Evolutionary conservation across 2,888 invertebrate genomes (phyloP).

Genomic region (Dascillus cervinus): DNA sequence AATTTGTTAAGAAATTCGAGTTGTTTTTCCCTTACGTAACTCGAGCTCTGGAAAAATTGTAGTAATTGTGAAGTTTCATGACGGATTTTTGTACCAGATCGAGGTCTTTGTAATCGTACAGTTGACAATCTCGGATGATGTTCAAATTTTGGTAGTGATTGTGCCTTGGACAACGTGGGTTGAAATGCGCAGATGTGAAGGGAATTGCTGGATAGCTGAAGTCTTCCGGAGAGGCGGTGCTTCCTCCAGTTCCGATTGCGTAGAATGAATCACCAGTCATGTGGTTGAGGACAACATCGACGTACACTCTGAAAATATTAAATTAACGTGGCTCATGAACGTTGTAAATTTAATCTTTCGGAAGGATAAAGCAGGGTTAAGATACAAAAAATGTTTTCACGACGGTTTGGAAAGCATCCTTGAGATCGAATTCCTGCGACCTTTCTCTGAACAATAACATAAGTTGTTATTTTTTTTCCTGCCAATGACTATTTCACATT

Average conservation of each 20-base stretch:
- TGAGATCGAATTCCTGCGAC: no score
- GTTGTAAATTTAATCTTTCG: no score
- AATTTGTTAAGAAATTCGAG: conserved; percentile 61
- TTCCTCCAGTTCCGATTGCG: conserved; percentile 56
- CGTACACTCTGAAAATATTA: conserved; percentile 58
- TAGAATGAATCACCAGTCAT: conserved; percentile 53
- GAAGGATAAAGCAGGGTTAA: no score
- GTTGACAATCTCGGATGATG: conserved; percentile 48
- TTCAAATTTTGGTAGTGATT: conserved; percentile 56
- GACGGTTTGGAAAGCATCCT: no score
- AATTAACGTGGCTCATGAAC: neutral
- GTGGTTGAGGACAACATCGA: conserved; percentile 79
- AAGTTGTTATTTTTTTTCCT: no score
- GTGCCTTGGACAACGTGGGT: conserved; percentile 56
- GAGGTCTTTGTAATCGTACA: conserved; percentile 65
- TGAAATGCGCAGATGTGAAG: conserved; percentile 60
- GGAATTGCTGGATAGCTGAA: conserved; percentile 53
- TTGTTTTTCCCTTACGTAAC: conserved; percentile 56
- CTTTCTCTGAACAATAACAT: no score
- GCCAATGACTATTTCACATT: no score
- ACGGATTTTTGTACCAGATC: conserved; percentile 53
- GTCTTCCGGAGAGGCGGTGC: conserved; percentile 43
- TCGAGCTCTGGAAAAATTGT: conserved; percentile 3
- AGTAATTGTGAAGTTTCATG: no score
- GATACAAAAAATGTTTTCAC: no score